Evolutionary conservation across 2,113 vertebrate genomes (phyloP).

Genomic region (Peromyscus polionotus): DNA sequence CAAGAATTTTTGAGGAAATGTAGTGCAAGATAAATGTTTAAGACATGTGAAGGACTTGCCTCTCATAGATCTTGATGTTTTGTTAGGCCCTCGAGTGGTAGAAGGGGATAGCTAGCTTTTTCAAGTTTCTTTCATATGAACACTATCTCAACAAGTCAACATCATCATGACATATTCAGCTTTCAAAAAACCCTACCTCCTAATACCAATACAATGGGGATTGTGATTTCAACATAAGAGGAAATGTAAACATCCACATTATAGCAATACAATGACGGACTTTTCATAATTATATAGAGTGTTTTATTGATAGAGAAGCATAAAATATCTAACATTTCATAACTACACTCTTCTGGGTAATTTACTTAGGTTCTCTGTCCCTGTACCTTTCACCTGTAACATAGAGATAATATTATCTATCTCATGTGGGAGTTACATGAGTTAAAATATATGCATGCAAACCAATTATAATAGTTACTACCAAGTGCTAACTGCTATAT

Average conservation of each 20-base stretch:
- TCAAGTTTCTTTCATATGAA: not conserved
- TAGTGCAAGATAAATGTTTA: not conserved
- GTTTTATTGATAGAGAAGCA: not conserved
- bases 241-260: not conserved
- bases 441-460: not conserved
- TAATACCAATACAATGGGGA: not conserved
- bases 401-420: not conserved
- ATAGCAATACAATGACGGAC: not conserved
- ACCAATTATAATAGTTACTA: not conserved
- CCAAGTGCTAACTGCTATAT: not conserved
- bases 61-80: not conserved
- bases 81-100: not conserved
- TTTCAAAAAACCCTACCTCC: not conserved
- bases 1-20: not conserved
- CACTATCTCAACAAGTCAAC: not conserved
- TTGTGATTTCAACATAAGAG: not conserved
- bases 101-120: not conserved
- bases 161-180: not conserved
- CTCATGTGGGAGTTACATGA: not conserved
- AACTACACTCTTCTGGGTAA: not conserved
- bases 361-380: not conserved
- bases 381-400: not conserved
- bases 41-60: not conserved
- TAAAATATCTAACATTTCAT: not conserved
- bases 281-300: not conserved